Percentiles rank a stretch among this genome's conserved stretches.
Evolutionary conservation across 2,888 invertebrate genomes (phyloP).

Genomic region (Muschampia plurimacula): DNA sequence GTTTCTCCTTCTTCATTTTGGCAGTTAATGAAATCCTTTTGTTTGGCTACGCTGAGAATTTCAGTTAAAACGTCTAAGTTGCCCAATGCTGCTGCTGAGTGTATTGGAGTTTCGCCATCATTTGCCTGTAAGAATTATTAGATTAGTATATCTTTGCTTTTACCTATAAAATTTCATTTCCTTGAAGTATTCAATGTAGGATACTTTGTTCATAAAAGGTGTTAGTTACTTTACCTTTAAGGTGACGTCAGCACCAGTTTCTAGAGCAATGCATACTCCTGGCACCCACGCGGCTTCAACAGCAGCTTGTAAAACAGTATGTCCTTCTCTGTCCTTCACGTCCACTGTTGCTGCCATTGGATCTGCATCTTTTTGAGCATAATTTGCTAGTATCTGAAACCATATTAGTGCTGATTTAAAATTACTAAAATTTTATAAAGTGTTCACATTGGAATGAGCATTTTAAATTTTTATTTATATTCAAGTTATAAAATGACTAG

Average conservation of each 20-base stretch:
- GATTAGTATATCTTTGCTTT: neutral
- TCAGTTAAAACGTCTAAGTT: constrained; percentile 79
- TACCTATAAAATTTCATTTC: neutral
- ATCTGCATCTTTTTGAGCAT: constrained; percentile 65
- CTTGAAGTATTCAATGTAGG: neutral
- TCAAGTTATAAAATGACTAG: too few species aligned
- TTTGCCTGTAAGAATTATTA: constrained; percentile 63
- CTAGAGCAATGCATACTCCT: constrained; percentile 81
- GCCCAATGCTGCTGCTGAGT: constrained; percentile 81
- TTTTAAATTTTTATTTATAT: too few species aligned
- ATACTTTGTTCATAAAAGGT: neutral
- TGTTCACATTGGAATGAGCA: too few species aligned
- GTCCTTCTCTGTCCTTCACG: constrained; percentile 75
- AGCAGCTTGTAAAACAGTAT: constrained; percentile 83
- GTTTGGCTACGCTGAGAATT: constrained; percentile 79
- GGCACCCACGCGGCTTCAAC: constrained; percentile 81
- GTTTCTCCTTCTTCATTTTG: constrained; percentile 80
- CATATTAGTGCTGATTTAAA: neutral
- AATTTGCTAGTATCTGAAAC: constrained; percentile 69
- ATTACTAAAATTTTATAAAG: neutral
- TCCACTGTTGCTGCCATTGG: constrained; percentile 73
- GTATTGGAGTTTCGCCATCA: constrained; percentile 82
- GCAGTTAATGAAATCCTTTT: constrained; percentile 75
- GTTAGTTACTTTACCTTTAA: constrained; percentile 59
- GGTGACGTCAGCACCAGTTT: constrained; percentile 81